Percentiles rank a stretch among this genome's conserved stretches.
These are phyloP conservation scores for human (Homo sapiens) DNA, from an alignment of 2,113 vertebrate species.

Conservation along the genomic window DNA sequence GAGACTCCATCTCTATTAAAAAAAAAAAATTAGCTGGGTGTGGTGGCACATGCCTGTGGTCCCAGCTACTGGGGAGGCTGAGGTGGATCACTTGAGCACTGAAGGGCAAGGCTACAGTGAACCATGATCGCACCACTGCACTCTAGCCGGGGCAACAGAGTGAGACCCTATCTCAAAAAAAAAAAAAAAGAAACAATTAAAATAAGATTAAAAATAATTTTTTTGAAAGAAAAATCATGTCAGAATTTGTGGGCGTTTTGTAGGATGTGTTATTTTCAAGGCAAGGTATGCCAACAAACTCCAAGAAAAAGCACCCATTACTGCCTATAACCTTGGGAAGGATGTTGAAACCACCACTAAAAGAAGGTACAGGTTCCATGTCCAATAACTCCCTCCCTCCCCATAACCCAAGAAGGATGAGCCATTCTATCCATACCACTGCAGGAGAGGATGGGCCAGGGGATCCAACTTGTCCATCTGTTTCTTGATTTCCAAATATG, in stretches of 20 bases:
- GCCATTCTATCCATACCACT: slow-evolving; percentile 87
- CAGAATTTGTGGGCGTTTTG: not conserved
- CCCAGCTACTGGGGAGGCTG: too few species aligned
- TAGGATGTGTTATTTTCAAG: not conserved
- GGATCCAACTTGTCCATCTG: slow-evolving; percentile 99
- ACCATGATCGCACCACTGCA: too few species aligned
- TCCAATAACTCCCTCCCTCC: too few species aligned
- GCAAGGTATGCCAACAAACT: not conserved
- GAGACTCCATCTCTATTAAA: too few species aligned
- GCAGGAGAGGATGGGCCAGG: slow-evolving; percentile 95
- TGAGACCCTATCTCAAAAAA: too few species aligned
- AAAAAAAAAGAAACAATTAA: too few species aligned
- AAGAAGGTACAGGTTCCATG: not conserved
- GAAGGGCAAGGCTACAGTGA: too few species aligned
- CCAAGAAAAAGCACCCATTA: not conserved
- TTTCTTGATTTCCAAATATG: slow-evolving; percentile 99
- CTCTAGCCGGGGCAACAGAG: too few species aligned
- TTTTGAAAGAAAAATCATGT: not conserved
- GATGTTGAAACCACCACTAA: not conserved
- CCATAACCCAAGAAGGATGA: not conserved
- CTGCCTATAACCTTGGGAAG: not conserved
- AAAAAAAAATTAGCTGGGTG: too few species aligned
- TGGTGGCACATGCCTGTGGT: too few species aligned
- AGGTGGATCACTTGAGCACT: too few species aligned
- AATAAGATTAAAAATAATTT: too few species aligned